Conservation (phyloP, 2,797 vertebrate species). For the Eidolon dupreanum region DNA sequence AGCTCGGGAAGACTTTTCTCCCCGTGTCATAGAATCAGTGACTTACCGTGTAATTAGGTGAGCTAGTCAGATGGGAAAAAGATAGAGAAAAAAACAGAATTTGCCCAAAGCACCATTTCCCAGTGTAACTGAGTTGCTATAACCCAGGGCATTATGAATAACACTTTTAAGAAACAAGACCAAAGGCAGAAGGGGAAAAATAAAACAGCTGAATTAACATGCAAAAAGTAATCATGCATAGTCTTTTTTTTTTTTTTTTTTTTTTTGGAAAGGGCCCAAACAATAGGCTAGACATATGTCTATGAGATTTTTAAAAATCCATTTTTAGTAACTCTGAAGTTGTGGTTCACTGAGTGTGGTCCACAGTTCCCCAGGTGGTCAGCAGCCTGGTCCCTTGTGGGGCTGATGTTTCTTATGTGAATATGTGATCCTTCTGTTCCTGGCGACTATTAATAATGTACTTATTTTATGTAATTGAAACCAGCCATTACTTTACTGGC, state of each 20-base stretch:
- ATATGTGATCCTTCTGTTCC: not conserved
- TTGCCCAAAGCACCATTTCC: not conserved
- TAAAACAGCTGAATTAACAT: not conserved
- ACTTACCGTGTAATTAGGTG: slow-evolving; percentile 60
- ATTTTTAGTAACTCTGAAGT: not conserved
- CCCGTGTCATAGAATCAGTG: slow-evolving; percentile 44
- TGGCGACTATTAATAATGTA: not conserved
- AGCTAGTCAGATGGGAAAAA: not conserved
- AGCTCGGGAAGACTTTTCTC: slow-evolving; percentile 14
- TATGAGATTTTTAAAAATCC: not conserved
- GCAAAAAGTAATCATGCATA: not conserved
- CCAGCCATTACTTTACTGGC: not conserved
- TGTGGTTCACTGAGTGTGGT: not conserved
- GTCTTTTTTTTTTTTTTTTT: not conserved
- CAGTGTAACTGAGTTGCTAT: not conserved
- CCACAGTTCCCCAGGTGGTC: not conserved
- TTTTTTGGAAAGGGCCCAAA: not conserved
- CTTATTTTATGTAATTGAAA: slow-evolving; percentile 40
- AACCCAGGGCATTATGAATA: not conserved
- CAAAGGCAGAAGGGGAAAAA: not conserved
- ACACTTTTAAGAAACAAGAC: not conserved
- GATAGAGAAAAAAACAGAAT: not conserved
- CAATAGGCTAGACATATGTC: not conserved
- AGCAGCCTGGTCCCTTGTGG: not conserved
- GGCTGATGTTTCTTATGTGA: not conserved